Conservation (phyloP, 2,113 vertebrate species). For the Serranochromis macrocephalus region DNA sequence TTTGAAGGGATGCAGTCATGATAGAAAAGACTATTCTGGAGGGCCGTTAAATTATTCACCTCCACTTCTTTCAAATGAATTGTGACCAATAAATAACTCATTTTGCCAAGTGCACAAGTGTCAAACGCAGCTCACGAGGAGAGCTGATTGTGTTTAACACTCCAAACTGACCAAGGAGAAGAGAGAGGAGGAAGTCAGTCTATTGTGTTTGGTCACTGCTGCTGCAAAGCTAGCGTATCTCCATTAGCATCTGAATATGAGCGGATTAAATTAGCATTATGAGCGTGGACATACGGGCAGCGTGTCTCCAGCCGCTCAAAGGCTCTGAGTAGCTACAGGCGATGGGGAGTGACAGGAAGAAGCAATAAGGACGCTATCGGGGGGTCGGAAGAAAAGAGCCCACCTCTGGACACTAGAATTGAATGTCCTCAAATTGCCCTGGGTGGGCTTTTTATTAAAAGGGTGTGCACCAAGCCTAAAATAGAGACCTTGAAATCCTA, state of each 20-base stretch:
- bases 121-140: constrained; percentile 15
- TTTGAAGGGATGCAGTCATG: constrained; percentile 17
- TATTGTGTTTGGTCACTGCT: constrained; percentile 33
- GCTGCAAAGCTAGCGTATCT: constrained; percentile 27
- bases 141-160: constrained; percentile 20
- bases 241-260: constrained; percentile 69
- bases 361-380: constrained; percentile 7
- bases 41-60: constrained; percentile 36
- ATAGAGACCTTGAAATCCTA: constrained; percentile 12
- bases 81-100: constrained; percentile 38
- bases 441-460: constrained; percentile 32
- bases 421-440: constrained; percentile 2
- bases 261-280: constrained; percentile 58
- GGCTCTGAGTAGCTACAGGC: constrained; percentile 7
- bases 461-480: constrained; percentile 1
- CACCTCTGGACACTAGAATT: constrained; percentile 5
- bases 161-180: constrained; percentile 24
- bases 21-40: neutral
- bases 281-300: constrained; percentile 42
- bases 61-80: constrained; percentile 27
- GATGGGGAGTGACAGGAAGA: constrained; percentile 6
- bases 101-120: constrained; percentile 22
- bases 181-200: constrained; percentile 18
- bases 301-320: constrained; percentile 30
- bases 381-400: constrained; percentile 8